Evolutionary conservation across 2,888 invertebrate genomes (phyloP), one percentile per base, ranked within the genome.

Genomic region (Acleris holmiana): DNA sequence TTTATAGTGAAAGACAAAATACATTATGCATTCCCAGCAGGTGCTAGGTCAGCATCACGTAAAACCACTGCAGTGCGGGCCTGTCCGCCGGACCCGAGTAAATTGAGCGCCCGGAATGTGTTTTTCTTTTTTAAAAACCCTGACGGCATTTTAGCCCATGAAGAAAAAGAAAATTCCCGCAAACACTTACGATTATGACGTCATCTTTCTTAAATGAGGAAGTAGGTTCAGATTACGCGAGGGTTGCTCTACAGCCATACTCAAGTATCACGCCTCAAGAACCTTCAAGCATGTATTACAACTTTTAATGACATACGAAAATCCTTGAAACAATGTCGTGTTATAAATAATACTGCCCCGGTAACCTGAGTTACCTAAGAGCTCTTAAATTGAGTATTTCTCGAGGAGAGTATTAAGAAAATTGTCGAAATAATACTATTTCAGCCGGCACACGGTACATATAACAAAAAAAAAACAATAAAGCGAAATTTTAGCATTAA

Each of bases 21-120:
- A 13, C 41, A 49, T 49, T 49, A 44, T 58, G 48, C 48, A 64
- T 64, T 64, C 58, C 25, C 8, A 25, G n/a, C 64, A 64, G 58
- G 47, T 61, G 35, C 21, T 61, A 35, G 53, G 73, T 79, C 72
- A 75, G 79, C 72, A 75, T 84, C 85, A 85, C 88, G 89, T 89
- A 88, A 87, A 80, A 84, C 74, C 85, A 77, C 83, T 86, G 89
- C 89, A 90, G 79, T 89, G 89, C 88, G 83, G 84, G 73, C 74
- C 71, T 75, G 73, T 68, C 67, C 64, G 66, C 67, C 64, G 69
- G 68, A 69, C 69, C 66, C 69, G 8, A 18, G 49, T 49, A 57
- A 58, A 64, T 57, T 60, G 57, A 60, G 41, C 66, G 56, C 48
- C 35, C 23, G 41, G 25, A 25, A 46, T 58, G 53, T 17, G 65